Conservation (phyloP, 2,113 vertebrate genomes). For the Sus scrofa region T2T-Sscrofa CM000819.6:28948001-28948500, state of each 20-base stretch:
- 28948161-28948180: background rate
- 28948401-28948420: background rate
- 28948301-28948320: background rate
- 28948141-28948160: background rate
- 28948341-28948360: no score
- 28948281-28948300: background rate
- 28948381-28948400: background rate
- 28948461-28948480: background rate
- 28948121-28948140: background rate
- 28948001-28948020: no score
- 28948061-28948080: background rate
- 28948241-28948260: background rate
- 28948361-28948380: background rate
- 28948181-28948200: background rate
- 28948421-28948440: no score
- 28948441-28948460: background rate
- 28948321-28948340: background rate
- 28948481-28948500: background rate
- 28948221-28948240: background rate
- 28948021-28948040: no score
- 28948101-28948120: background rate
- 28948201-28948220: background rate
- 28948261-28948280: background rate
- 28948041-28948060: background rate
- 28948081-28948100: background rate